Percentiles rank a stretch among this genome's conserved stretches.
These are phyloP conservation scores for Pyrrhia umbra DNA, from an alignment of 2,888 invertebrate genomes.

Conservation along the genomic window DNA sequence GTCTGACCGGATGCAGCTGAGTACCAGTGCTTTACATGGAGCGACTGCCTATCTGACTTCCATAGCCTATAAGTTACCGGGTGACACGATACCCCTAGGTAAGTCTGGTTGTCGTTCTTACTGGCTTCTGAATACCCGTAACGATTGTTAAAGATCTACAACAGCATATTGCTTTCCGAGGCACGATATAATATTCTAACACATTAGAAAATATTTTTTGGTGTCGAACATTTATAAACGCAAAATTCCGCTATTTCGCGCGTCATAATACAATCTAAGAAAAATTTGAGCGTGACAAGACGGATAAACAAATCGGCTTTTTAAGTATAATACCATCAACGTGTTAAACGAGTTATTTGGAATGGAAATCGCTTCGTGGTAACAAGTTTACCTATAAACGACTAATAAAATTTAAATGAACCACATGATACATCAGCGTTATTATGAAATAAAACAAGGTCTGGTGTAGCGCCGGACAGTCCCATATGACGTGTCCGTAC, in stretches of 20 bases:
- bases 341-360: constrained; percentile 35
- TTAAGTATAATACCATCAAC: constrained; percentile 17
- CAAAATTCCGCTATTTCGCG: constrained; percentile 28
- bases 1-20: no score
- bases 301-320: constrained; percentile 13
- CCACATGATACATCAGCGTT: constrained; percentile 28
- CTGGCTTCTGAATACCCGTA: no score
- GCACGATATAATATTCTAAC: not conserved
- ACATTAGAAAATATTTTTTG: not conserved
- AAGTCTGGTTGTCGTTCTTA: no score
- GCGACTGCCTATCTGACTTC: no score
- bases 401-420: constrained; percentile 44
- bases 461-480: constrained; percentile 37
- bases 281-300: constrained; percentile 9
- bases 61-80: no score
- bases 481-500: constrained; percentile 45
- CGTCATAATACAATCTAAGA: constrained; percentile 8
- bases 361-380: constrained; percentile 30
- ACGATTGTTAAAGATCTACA: no score
- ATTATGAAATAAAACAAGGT: constrained; percentile 46
- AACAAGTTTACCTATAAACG: constrained; percentile 30
- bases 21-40: no score
- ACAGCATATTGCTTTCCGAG: no score
- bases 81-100: no score
- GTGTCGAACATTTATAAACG: constrained; percentile 14